These are phyloP conservation scores for Harpalus rubripes DNA, from an alignment of 2,888 invertebrate species.

Conservation along the genomic window DNA sequence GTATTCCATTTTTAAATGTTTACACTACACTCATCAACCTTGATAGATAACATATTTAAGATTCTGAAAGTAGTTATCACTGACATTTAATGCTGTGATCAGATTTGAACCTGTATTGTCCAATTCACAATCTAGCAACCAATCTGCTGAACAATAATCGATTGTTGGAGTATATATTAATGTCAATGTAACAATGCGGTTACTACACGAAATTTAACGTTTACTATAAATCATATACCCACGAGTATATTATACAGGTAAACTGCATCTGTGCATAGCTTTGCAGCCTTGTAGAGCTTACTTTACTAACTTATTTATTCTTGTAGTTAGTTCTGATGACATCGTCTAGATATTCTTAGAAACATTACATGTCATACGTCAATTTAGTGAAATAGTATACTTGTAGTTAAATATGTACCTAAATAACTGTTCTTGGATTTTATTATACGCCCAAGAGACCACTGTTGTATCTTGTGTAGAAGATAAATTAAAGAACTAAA, in stretches of 20 bases:
- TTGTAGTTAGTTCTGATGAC: neutral
- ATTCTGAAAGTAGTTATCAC: neutral
- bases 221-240: slow-evolving; percentile 6
- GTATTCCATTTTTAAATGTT: too few relatives aligned
- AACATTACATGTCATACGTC: neutral
- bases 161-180: slow-evolving; percentile 1
- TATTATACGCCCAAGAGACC: neutral
- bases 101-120: neutral
- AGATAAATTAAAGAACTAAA: neutral
- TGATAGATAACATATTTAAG: too few relatives aligned
- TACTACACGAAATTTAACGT: neutral
- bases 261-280: neutral
- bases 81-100: neutral
- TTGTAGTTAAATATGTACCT: neutral
- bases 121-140: neutral
- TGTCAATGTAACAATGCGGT: neutral
- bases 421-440: slow-evolving; percentile 6
- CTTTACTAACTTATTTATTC: neutral
- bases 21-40: too few relatives aligned
- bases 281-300: neutral
- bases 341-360: neutral
- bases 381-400: slow-evolving; percentile 3
- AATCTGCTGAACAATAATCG: neutral
- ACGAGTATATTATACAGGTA: neutral
- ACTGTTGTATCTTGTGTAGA: neutral